Base-by-base conservation (phyloP, 2,888 invertebrate genomes). In the Sminthurinus aureus region DNA sequence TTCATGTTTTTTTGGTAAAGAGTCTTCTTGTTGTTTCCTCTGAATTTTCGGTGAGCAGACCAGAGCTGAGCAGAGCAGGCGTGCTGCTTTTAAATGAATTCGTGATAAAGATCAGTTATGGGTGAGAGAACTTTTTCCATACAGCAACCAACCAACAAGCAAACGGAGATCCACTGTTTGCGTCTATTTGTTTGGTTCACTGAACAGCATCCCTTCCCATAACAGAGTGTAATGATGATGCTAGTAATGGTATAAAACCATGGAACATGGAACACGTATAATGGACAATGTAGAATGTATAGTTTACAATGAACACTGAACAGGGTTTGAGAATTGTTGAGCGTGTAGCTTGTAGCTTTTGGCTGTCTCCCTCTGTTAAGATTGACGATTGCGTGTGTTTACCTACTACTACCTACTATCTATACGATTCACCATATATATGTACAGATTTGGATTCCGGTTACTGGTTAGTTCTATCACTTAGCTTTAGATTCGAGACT, bases 51-150 rank as follows among this genome's bases (percentile, higher is more conserved):
- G 51, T 76, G 76, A 24, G n/a, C 1, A 11, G 18, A 75, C 3
- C 2, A 71, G 71, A 71, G 13, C 8, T 8, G 71, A 20, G 20
- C 8, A 26, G 74, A 24, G 13, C 26, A 79, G 67, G 79, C 79
- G 79, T 79, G 67, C 79, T 66, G 26, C 67, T 67, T 22, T 38
- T 67, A 79, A 79, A 79, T 79, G 79, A 79, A 79, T 79, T 79
- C 79, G 79, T 79, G 79, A 79, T 79, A 79, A 79, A 67, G 79
- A 79, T 79, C 79, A 79, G 79, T 79, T 79, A 79, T 79, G 79
- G 79, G 79, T 79, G 79, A 79, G 79, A 79, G 79, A 79, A 71
- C 69, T 69, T 79, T 79, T 50, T 79, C 79, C 79, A n/a, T 26
- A 24, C 71, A 24, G 24, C 15, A 24, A 20, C 75, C 50, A 52